Evolutionary conservation across 2,888 invertebrate species (phyloP), one percentile per base, ranked within the genome.

Genomic region (Gastrophysa polygoni): DNA sequence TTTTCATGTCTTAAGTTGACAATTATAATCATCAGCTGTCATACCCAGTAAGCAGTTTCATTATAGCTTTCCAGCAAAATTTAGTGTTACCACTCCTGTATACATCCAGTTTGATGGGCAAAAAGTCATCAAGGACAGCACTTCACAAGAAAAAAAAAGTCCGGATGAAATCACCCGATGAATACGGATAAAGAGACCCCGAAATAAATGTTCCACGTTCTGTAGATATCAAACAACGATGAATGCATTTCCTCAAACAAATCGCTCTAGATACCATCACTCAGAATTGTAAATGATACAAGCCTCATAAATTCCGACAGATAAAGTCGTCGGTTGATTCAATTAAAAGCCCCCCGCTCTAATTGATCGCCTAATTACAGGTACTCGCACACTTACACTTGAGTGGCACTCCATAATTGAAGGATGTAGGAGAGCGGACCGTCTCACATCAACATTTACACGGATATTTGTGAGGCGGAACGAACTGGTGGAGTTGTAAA

Each of bases 401-500:
- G 64, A 69, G 69, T 69, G 67, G 68, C 66, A 67, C 68, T 71
- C 57, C 50, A 60, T 68, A 67, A 67, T 65, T 68, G 58, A 69
- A 65, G 72, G 69, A 69, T 73, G 67, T 62, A 71, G 71, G 70
- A 72, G 71, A 69, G 68, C 63, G 58, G 50, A 63, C 32, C 52
- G 50, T 68, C 63, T 58, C 52, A 62, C 38, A 55, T 49, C 47
- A 48, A 62, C 67, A 69, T 70, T 72, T 73, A 71, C 71, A 71
- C 73, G 73, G 66, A 63, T 66, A 71, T 69, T 68, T 72, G 61
- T 67, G 63, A 69, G 66, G 68, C 72, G 74, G 69, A 75, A 75
- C 76, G 74, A 76, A 75, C 75, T 69, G 72, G 58, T 51, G 57
- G 61, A 69, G 57, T 70, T 69, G 70, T 68, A 71, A 68, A 70